Base-by-base conservation (phyloP, 1,140 invertebrate species). In the Magallana gigas region DNA sequence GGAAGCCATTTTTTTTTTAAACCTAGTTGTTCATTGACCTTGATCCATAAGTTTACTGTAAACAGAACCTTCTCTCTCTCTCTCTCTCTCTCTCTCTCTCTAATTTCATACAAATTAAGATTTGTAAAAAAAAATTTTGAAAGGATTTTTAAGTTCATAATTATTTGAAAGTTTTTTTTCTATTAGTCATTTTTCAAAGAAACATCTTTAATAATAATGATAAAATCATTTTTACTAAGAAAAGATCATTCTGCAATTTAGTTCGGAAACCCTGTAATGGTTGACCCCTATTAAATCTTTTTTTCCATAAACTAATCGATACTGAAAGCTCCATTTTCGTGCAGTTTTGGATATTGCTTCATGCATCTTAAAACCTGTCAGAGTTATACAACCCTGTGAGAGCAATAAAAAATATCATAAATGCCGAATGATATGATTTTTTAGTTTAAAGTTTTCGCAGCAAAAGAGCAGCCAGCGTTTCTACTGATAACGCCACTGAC, bases 331-430 rank as follows among this genome's bases (percentile, higher is more conserved):
- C 16, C 64, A 23, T 68, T 68, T 68, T 68, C 68, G 12, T 76
- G 68, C 23, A 12, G 68, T 36, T 29, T 11, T 23, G 23, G 68
- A 76, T 8, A 76, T 76, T 76, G 18, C 68, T 76, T 76, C 29
- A 62, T 29, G 68, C 68, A 9, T 29, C 23, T 29, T 76, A 29
- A 12, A 76, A 76, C 23, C 23, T 76, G 29, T 2, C 68, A 11
- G 12, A 12, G 23, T 76, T 76, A 76, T 23, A 12, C 68, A 76
- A 36, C 68, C 36, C 68, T 9, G 9, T 11, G 12, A 12, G 23
- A 29, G 68, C 23, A 76, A 76, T 76, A 76, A 76, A 76, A 76
- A 76, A 11, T 23, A 76, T 76, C 68, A 76, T 76, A 76, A 76
- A 76, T 76, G 68, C 68, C 68, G 36, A 76, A 76, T 29, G 36